Evolutionary conservation across 1,140 invertebrate species (phyloP).

Genomic region (Streblospio benedicti): DNA sequence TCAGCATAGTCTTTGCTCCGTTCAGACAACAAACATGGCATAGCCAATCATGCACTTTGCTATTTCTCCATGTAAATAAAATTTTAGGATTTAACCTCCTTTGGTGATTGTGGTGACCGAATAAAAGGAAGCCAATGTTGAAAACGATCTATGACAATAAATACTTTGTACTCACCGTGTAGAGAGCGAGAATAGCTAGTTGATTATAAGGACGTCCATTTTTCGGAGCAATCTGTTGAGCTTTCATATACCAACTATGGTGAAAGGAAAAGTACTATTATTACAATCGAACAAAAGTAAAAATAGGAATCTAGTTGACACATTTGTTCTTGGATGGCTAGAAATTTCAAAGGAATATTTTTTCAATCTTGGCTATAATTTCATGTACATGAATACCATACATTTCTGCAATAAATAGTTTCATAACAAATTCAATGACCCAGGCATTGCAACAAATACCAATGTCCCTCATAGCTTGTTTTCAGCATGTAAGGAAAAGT

Average conservation of each 20-base stretch:
- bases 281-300: not conserved
- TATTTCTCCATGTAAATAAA: no score
- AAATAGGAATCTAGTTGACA: not conserved
- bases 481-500: not conserved
- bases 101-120: no score
- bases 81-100: no score
- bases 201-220: slow-evolving; percentile 92
- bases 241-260: slow-evolving; percentile 69
- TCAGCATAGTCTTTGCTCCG: no score
- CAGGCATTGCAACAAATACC: not conserved
- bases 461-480: not conserved
- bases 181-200: slow-evolving; percentile 81
- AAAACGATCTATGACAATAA: no score
- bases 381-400: not conserved
- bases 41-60: no score
- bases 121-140: no score
- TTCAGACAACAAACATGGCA: no score
- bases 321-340: not conserved
- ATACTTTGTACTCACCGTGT: slow-evolving; percentile 61
- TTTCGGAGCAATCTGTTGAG: slow-evolving; percentile 85
- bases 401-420: not conserved
- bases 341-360: not conserved
- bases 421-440: not conserved
- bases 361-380: not conserved
- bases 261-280: slow-evolving; percentile 12